Evolutionary conservation across 64 coral and sea anemone species (phyloP).

Genomic region (Montipora sp.): DNA sequence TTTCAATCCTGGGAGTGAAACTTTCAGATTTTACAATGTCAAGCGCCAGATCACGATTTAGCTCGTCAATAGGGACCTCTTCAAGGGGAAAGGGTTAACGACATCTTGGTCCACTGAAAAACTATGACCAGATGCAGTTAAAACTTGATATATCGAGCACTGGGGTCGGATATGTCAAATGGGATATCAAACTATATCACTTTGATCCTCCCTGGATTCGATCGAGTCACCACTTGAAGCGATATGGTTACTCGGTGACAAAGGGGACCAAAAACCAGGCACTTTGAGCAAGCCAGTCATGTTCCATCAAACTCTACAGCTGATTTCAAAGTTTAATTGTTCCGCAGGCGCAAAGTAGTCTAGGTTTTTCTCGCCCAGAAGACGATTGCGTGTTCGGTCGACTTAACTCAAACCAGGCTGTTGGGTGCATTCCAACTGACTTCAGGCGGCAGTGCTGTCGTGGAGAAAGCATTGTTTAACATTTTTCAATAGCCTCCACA

Average conservation of each 20-base stretch:
- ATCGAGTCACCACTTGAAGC: not conserved
- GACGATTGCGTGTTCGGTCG: conserved; percentile 6
- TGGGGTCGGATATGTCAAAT: not conserved
- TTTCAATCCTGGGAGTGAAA: too few relatives aligned
- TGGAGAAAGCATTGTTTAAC: not conserved
- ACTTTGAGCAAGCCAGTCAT: not conserved
- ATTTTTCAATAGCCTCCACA: not conserved
- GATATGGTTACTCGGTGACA: not conserved
- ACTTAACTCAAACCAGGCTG: not conserved
- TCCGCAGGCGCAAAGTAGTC: too few relatives aligned
- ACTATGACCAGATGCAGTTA: not conserved
- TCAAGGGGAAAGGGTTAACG: too few relatives aligned
- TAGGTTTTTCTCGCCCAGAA: too few relatives aligned
- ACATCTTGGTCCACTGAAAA: too few relatives aligned
- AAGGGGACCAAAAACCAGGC: not conserved
- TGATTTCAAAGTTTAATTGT: not conserved
- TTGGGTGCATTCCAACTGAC: conserved; percentile 37
- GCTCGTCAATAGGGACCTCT: too few relatives aligned
- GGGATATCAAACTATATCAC: not conserved
- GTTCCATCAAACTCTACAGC: not conserved
- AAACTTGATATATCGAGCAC: not conserved
- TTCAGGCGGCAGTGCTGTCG: not conserved
- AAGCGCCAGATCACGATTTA: too few relatives aligned
- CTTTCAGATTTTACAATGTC: too few relatives aligned
- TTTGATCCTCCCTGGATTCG: not conserved